Evolutionary conservation across 1,140 invertebrate species (phyloP).

Genomic region (Trichoplusia ni): DNA sequence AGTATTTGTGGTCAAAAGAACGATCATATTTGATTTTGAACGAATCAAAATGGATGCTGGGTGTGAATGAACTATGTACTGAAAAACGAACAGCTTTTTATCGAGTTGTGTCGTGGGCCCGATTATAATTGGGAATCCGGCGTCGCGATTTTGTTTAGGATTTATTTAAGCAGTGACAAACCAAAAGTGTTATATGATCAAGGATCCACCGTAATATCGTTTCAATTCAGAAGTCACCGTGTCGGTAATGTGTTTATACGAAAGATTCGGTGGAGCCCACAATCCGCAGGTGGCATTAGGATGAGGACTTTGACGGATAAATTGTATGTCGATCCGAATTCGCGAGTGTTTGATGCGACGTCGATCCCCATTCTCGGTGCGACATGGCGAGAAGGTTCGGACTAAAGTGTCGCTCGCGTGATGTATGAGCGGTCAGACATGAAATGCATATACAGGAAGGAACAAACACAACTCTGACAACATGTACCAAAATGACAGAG

Average conservation of each 20-base stretch:
- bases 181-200: slow-evolving; percentile 52
- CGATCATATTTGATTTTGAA: slow-evolving; percentile 81
- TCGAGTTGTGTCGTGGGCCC: slow-evolving; percentile 77
- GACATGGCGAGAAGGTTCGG: slow-evolving; percentile 71
- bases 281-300: slow-evolving; percentile 75
- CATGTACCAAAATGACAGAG: slow-evolving; percentile 86
- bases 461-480: slow-evolving; percentile 83
- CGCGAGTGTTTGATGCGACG: slow-evolving; percentile 59
- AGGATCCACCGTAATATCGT: slow-evolving; percentile 50
- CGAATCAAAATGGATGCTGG: slow-evolving; percentile 83
- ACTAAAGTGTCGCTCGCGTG: slow-evolving; percentile 69
- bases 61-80: slow-evolving; percentile 82
- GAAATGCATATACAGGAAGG: slow-evolving; percentile 82
- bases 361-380: slow-evolving; percentile 52
- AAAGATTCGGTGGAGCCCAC: slow-evolving; percentile 66
- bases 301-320: slow-evolving; percentile 74
- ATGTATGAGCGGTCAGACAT: slow-evolving; percentile 77
- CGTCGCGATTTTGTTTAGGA: slow-evolving; percentile 68
- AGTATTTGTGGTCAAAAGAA: slow-evolving; percentile 74
- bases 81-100: slow-evolving; percentile 81
- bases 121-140: slow-evolving; percentile 75
- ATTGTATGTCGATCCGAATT: slow-evolving; percentile 65
- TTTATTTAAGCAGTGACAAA: slow-evolving; percentile 63
- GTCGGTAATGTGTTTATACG: slow-evolving; percentile 78
- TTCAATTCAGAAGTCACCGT: slow-evolving; percentile 68